Evolutionary conservation across 2,888 invertebrate species (phyloP).

Genomic region (Euphydryas editha): DNA sequence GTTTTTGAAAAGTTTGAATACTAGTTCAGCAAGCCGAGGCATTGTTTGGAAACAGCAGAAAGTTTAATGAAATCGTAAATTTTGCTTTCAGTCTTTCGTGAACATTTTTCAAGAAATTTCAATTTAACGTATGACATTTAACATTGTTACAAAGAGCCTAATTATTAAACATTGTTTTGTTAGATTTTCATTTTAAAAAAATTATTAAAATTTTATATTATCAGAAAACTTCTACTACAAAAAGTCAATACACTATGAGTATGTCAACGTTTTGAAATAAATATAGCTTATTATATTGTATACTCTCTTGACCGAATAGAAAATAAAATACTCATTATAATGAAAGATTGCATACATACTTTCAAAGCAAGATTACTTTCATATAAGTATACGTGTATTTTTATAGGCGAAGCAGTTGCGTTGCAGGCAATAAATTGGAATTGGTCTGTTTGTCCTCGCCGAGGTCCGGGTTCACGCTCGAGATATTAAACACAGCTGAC

Average conservation of each 20-base stretch:
- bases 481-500: constrained; percentile 59
- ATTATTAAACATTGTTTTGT: background rate
- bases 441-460: constrained; percentile 30
- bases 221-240: background rate
- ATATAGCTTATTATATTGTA: too few species aligned
- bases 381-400: constrained; percentile 13
- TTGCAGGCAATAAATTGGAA: constrained; percentile 40
- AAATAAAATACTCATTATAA: background rate
- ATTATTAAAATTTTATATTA: background rate
- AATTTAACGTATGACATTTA: constrained; percentile 1
- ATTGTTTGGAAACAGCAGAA: constrained; percentile 27
- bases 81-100: constrained; percentile 25
- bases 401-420: constrained; percentile 49
- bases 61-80: constrained; percentile 29
- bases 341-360: background rate
- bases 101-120: constrained; percentile 28
- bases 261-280: too few species aligned
- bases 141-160: background rate
- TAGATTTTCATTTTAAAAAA: background rate
- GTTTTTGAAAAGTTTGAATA: constrained; percentile 40
- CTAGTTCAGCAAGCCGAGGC: constrained; percentile 29
- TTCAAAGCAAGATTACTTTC: background rate
- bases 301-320: too few species aligned
- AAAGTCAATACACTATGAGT: too few species aligned
- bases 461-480: constrained; percentile 24